A percentile compares a stretch with the other conserved stretches of the same genome.
These are phyloP conservation scores for Lepus americanus DNA, from an alignment of 2,113 vertebrate genomes.

Conservation along the genomic window DNA sequence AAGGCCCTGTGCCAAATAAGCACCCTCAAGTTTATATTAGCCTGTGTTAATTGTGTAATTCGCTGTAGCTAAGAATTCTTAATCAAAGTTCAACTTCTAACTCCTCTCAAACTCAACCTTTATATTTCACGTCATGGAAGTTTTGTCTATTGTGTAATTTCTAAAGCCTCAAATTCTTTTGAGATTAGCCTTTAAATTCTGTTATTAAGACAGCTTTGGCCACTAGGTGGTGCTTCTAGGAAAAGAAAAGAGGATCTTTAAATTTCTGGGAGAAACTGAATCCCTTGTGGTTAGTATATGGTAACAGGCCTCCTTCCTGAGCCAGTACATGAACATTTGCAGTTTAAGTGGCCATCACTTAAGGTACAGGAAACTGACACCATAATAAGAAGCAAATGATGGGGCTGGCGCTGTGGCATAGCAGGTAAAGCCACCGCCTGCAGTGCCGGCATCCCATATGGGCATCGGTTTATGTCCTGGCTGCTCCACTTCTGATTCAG, in stretches of 20 bases:
- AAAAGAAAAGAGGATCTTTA: conserved; percentile 21
- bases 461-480: no score
- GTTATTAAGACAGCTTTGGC: conserved; percentile 52
- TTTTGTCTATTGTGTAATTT: conserved; percentile 4
- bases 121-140: background rate
- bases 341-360: background rate
- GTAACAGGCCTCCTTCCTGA: background rate
- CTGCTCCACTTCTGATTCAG: no score
- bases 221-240: conserved; percentile 68
- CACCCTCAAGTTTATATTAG: background rate
- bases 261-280: background rate
- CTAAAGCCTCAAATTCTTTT: conserved; percentile 27
- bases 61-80: background rate
- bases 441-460: no score
- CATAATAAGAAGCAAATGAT: background rate
- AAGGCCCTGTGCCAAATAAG: background rate
- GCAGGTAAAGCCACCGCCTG: no score
- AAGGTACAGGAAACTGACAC: background rate
- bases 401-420: no score
- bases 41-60: background rate
- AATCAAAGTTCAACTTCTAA: background rate
- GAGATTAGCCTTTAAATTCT: conserved; percentile 4
- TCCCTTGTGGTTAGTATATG: background rate
- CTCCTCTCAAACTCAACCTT: background rate
- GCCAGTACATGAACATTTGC: background rate